A percentile compares a stretch with the other conserved stretches of the same genome.
phyloP scores from a whole-genome alignment of 37 sponge, comb jelly and placozoan genomes.

The Chondrilla cf. caribensis region DNA sequence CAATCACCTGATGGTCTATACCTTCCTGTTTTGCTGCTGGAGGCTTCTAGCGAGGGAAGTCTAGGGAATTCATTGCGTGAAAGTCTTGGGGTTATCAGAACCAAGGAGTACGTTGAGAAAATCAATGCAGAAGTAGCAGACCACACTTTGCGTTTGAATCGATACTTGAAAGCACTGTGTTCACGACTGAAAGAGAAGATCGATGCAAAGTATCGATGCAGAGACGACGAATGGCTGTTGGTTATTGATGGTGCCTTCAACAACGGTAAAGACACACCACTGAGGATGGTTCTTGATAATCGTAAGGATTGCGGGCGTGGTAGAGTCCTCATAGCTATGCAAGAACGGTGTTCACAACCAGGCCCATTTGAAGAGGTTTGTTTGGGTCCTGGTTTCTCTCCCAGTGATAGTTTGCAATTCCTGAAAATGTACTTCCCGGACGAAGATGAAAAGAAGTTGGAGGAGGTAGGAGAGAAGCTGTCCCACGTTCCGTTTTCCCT shows the following conservation, averaged over 20 bases:
- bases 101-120: too few species aligned
- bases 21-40: conserved; percentile 1
- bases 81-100: not conserved
- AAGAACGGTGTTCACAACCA: not conserved
- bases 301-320: not conserved
- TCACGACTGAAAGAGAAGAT: not conserved
- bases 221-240: conserved; percentile 5
- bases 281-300: not conserved
- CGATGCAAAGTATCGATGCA: too few species aligned
- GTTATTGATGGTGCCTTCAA: conserved; percentile 23
- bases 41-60: not conserved
- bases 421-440: not conserved
- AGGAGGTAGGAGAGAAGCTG: not conserved
- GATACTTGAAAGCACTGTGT: too few species aligned
- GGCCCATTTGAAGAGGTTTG: not conserved
- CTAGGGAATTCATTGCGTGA: not conserved
- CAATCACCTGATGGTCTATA: not conserved
- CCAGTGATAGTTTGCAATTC: not conserved
- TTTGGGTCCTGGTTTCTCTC: not conserved
- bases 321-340: not conserved
- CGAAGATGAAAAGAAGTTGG: not conserved
- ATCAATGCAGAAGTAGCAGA: too few species aligned
- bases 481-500: conserved; percentile 11
- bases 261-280: not conserved
- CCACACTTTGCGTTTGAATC: too few species aligned